These are phyloP conservation scores for Galeopterus variegatus DNA, from an alignment of 2,113 vertebrate genomes.

Conservation along the genomic window DNA sequence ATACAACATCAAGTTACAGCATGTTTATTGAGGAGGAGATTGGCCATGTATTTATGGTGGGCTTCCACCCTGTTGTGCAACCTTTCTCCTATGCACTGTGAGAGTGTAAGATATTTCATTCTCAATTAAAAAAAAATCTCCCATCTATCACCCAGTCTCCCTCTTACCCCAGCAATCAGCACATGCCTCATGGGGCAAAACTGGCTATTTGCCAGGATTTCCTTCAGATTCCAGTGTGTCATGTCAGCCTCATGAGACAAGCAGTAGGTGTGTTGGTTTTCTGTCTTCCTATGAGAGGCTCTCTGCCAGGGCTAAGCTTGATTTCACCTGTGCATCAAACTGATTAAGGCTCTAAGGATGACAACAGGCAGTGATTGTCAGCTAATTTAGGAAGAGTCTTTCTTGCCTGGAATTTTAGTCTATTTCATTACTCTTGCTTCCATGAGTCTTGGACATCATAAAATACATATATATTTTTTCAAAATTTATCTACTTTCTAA, in stretches of 20 bases:
- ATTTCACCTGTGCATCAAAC: neutral
- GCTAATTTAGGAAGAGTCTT: neutral
- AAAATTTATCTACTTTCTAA: neutral
- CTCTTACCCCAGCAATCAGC: neutral
- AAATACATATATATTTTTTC: constrained; percentile 10
- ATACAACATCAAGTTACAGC: neutral
- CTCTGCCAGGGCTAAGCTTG: too few relatives aligned
- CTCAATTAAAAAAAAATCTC: neutral
- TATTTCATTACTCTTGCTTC: neutral
- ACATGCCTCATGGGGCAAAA: neutral
- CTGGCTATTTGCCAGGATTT: neutral
- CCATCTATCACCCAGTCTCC: too few relatives aligned
- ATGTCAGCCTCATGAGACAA: neutral
- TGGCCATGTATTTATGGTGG: neutral
- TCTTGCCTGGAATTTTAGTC: neutral
- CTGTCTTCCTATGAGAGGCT: neutral
- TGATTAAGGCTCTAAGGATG: neutral
- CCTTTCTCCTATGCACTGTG: neutral
- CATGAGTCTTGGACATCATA: neutral
- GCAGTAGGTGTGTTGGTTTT: neutral
- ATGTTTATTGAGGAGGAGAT: neutral
- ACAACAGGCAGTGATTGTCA: neutral
- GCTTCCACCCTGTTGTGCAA: neutral
- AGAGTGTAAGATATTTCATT: neutral
- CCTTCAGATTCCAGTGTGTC: neutral